These are phyloP conservation scores for Cynopterus brachyotis DNA, from an alignment of 2,113 vertebrate species.

Conservation along the genomic window DNA sequence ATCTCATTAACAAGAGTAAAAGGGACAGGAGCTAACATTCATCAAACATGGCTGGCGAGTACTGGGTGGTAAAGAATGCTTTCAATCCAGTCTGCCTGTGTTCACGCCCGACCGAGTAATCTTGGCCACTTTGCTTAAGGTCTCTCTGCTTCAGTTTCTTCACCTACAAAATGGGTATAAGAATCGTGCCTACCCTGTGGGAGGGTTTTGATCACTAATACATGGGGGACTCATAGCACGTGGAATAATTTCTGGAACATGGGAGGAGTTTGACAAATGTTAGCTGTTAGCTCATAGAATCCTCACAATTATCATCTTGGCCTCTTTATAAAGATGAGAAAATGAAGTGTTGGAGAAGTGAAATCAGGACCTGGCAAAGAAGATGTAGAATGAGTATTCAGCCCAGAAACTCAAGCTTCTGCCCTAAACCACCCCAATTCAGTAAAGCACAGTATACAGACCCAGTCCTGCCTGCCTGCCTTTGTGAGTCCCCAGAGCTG, in stretches of 20 bases:
- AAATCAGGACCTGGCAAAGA: not conserved
- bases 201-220: not conserved
- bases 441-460: rapidly evolving
- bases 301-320: not conserved
- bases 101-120: not conserved
- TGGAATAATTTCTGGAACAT: not conserved
- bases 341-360: not conserved
- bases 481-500: not conserved
- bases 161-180: not conserved
- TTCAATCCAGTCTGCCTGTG: not conserved
- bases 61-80: not conserved
- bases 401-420: not conserved
- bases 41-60: not conserved
- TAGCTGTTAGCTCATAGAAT: not conserved
- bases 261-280: not conserved
- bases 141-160: not conserved
- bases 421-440: not conserved
- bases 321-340: not conserved
- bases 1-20: conserved; percentile 27
- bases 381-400: not conserved
- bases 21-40: not conserved
- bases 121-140: not conserved
- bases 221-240: rapidly evolving
- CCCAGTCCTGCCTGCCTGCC: not conserved
- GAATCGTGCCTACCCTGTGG: not conserved